phyloP scores from a whole-genome alignment of 2,797 vertebrate species.

The Threskiornis aethiopicus region DNA sequence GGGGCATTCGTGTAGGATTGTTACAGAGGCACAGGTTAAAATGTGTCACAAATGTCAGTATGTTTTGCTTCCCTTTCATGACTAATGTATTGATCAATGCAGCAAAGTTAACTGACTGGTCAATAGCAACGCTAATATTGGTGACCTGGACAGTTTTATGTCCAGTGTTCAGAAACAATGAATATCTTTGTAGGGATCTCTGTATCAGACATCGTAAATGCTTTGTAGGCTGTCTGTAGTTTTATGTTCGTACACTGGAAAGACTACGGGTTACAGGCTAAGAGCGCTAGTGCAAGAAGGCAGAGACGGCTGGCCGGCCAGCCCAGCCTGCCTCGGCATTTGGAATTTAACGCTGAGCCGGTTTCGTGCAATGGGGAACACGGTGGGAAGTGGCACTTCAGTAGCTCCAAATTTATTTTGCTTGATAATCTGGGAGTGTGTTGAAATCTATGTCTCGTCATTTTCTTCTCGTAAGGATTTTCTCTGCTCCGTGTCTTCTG shows the following conservation, averaged over 20 bases:
- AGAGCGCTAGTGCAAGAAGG: fast-evolving
- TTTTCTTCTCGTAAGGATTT: not conserved
- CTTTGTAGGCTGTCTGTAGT: not conserved
- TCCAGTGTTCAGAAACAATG: not conserved
- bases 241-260: not conserved
- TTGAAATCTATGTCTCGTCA: not conserved
- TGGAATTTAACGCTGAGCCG: not conserved
- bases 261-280: fast-evolving
- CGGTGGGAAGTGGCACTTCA: not conserved
- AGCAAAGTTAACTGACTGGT: not conserved
- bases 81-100: not conserved
- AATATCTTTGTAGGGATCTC: not conserved
- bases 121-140: not conserved
- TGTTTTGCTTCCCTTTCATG: not conserved
- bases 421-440: not conserved
- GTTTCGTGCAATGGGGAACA: not conserved
- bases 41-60: not conserved
- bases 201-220: not conserved
- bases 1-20: not conserved
- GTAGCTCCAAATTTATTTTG: not conserved
- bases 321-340: not conserved
- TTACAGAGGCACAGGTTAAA: not conserved
- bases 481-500: not conserved
- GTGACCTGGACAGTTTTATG: not conserved
- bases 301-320: not conserved